phyloP scores from a whole-genome alignment of 2,113 vertebrate genomes.

The Sinocyclocheilus grahami region DNA sequence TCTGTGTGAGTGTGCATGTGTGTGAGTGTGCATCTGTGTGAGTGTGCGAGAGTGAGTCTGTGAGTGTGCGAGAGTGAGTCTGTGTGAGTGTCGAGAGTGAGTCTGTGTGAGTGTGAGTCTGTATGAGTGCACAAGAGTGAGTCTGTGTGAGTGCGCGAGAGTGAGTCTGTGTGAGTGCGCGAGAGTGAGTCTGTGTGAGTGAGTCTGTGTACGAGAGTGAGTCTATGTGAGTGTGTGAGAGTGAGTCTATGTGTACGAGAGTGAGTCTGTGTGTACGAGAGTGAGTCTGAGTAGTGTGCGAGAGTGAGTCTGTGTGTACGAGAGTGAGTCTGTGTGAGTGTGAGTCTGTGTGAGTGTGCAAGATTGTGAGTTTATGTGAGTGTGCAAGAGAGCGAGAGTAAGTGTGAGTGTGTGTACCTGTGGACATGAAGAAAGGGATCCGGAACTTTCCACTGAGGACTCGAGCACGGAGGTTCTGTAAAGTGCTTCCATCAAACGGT shows the following conservation, averaged over 20 bases:
- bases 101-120: neutral
- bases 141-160: too few relatives aligned
- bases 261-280: neutral
- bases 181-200: neutral
- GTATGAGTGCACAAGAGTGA: too few relatives aligned
- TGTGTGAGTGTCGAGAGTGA: neutral
- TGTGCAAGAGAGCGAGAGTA: neutral
- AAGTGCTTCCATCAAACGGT: conserved; percentile 96
- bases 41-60: too few relatives aligned
- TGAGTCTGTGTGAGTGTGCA: neutral
- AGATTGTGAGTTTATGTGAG: neutral
- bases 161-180: neutral
- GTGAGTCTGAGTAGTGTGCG: too few relatives aligned
- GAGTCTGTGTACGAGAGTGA: too few relatives aligned
- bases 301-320: neutral
- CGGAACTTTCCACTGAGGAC: conserved; percentile 98
- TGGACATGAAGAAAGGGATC: conserved; percentile 99
- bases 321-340: too few relatives aligned
- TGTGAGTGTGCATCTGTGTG: too few relatives aligned
- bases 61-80: too few relatives aligned
- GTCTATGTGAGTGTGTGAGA: neutral
- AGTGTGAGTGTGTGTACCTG: conserved; percentile 75
- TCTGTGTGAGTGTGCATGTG: too few relatives aligned
- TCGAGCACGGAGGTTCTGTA: conserved; percentile 94
- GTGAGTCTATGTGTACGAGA: neutral